Percentiles rank a stretch among this genome's conserved stretches.
Conservation (phyloP, 23 tunicate genomes). For the Trididemnum clinides region DNA sequence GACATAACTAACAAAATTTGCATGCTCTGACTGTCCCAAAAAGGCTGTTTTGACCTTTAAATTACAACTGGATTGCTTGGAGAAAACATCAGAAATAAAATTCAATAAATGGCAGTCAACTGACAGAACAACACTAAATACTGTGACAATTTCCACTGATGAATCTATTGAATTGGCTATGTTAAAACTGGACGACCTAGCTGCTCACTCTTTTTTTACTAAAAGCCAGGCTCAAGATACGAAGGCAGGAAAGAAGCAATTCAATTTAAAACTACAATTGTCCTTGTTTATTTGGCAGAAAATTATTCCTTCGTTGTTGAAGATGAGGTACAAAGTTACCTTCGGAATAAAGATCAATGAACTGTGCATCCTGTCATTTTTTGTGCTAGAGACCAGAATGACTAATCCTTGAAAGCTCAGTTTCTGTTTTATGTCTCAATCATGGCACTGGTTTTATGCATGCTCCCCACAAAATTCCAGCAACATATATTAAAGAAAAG, state of each 20-base stretch:
- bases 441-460: slow-evolving; percentile 31
- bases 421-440: background rate
- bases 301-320: slow-evolving; percentile 12
- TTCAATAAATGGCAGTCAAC: slow-evolving; percentile 23
- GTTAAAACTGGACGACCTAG: slow-evolving; percentile 10
- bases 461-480: background rate
- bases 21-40: slow-evolving; percentile 24
- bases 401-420: no score
- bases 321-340: background rate
- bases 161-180: slow-evolving; percentile 4
- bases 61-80: background rate
- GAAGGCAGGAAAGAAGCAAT: background rate
- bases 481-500: slow-evolving; percentile 26
- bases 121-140: slow-evolving; percentile 28
- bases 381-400: background rate
- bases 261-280: background rate
- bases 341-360: slow-evolving; percentile 15
- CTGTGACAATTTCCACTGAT: background rate
- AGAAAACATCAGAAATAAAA: background rate
- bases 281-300: slow-evolving; percentile 24
- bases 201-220: slow-evolving; percentile 32
- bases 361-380: background rate
- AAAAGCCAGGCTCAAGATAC: slow-evolving; percentile 22
- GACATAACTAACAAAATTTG: slow-evolving; percentile 20
- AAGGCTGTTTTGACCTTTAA: background rate